Evolutionary conservation across 92 coral and sea anemone species (phyloP), one percentile per base, ranked within the genome.

Genomic region (Palythoa grandis): DNA sequence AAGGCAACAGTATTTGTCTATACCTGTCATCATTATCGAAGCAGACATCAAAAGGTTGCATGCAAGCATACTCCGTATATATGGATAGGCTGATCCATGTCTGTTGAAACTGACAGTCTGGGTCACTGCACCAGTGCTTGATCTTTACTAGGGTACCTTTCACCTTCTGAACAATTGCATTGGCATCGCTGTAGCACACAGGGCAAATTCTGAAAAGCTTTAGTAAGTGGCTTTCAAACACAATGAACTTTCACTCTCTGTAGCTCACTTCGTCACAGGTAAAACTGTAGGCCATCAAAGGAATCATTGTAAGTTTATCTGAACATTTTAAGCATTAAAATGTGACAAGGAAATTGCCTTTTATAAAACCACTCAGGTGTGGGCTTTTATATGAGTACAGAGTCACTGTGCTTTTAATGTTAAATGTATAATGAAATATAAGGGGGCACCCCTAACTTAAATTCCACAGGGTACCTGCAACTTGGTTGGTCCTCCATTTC

Each of bases 11-110:
- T n/a, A n/a, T n/a, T n/a, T n/a, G n/a, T n/a, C n/a, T n/a, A n/a
- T n/a, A n/a, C n/a, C n/a, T n/a, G n/a, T n/a, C n/a, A n/a, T n/a
- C n/a, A 68, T 20, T 29, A 20, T 68, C 5, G 35, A 20, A 20
- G 72, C 72, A 68, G 72, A 68, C 72, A 68, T 68, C 72, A 68
- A 68, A 68, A 68, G 72, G 29, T 68, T 68, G 72, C 72, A 68
- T 68, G 72, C 72, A 20, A 35, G 72, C 72, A 68, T 68, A 17
- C 13, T 68, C 72, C 72, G 29, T 11, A 68, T 8, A n/a, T 68
- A 68, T 68, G 72, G 72, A 29, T 68, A n/a, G 72, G 72, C 14
- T 68, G 23, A 3, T 29, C 72, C 72, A 68, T n/a, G 39, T 29
- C 35, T 22, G 12, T 68, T 68, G 4, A 68, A 68, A 68, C 37